Percentiles rank a stretch among this genome's conserved stretches.
phyloP scores from a whole-genome alignment of 1,140 invertebrate genomes.

The Trypoxylus dichotomus region DNA sequence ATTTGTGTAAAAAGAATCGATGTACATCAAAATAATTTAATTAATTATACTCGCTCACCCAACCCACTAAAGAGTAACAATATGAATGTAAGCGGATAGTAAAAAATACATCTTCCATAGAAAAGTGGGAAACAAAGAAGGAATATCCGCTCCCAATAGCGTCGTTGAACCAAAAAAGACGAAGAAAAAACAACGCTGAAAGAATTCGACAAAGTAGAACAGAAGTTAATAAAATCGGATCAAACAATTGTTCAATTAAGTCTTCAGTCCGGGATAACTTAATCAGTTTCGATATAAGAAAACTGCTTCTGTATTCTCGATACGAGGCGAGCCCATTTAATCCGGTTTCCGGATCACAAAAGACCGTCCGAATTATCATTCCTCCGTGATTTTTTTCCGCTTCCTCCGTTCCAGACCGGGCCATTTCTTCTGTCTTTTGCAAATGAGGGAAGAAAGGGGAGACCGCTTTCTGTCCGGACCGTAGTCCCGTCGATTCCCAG shows the following conservation, averaged over 20 bases:
- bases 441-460: not conserved
- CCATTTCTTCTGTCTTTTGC: not conserved
- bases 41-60: not conserved
- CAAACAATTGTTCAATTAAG: constrained; percentile 30
- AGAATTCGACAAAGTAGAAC: constrained; percentile 19
- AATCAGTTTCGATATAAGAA: constrained; percentile 42
- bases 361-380: constrained; percentile 27
- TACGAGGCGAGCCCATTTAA: constrained; percentile 33
- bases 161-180: not conserved
- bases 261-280: constrained; percentile 41
- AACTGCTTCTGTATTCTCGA: constrained; percentile 33
- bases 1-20: too few species aligned
- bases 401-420: not conserved
- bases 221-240: constrained; percentile 29
- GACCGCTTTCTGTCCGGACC: not conserved
- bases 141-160: not conserved
- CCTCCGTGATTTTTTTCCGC: constrained; percentile 8
- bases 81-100: too few species aligned
- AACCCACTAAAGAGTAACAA: not conserved
- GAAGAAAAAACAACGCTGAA: constrained; percentile 8
- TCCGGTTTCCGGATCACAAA: constrained; percentile 32
- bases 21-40: too few species aligned
- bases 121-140: not conserved
- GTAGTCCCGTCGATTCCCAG: not conserved
- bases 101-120: not conserved